Percentiles rank a stretch among this genome's conserved stretches.
Conservation (phyloP, 92 coral and sea anemone genomes). For the Bergia puertoricense region DNA sequence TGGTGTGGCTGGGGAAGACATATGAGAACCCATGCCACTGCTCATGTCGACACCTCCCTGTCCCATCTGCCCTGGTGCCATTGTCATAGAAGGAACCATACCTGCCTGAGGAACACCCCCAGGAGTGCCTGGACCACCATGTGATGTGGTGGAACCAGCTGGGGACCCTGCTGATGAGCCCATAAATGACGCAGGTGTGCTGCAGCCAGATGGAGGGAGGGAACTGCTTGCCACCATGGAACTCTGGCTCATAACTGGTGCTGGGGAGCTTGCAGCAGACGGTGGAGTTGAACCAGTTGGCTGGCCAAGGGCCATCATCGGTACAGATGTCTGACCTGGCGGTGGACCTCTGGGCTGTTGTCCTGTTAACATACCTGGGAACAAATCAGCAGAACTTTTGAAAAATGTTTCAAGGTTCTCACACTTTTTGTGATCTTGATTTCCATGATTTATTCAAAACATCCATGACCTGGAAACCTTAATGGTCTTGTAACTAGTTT, state of each 20-base stretch:
- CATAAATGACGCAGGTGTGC: slow-evolving; percentile 86
- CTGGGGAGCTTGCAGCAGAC: slow-evolving; percentile 74
- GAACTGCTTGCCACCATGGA: slow-evolving; percentile 74
- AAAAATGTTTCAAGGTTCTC: background rate
- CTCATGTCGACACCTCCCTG: slow-evolving; percentile 61
- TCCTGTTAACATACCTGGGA: slow-evolving; percentile 24
- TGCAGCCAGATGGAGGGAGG: slow-evolving; percentile 88
- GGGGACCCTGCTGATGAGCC: slow-evolving; percentile 79
- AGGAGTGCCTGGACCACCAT: slow-evolving; percentile 78
- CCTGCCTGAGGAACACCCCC: slow-evolving; percentile 51
- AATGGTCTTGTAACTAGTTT: too few species aligned
- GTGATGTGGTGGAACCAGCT: slow-evolving; percentile 58
- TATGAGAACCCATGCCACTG: slow-evolving; percentile 62
- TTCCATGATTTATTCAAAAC: background rate
- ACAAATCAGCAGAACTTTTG: background rate
- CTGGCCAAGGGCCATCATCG: slow-evolving; percentile 52
- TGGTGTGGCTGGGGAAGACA: slow-evolving; percentile 66
- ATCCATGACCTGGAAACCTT: slow-evolving; percentile 8
- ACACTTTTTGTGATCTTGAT: background rate
- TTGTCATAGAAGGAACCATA: slow-evolving; percentile 34
- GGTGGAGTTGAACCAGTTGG: slow-evolving; percentile 70
- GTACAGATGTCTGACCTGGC: slow-evolving; percentile 27
- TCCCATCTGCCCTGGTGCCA: slow-evolving; percentile 47
- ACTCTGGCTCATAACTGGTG: slow-evolving; percentile 80
- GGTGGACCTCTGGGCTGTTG: slow-evolving; percentile 29